phyloP scores from a whole-genome alignment of 2,888 invertebrate species.

The Metacarcinus magister region DNA sequence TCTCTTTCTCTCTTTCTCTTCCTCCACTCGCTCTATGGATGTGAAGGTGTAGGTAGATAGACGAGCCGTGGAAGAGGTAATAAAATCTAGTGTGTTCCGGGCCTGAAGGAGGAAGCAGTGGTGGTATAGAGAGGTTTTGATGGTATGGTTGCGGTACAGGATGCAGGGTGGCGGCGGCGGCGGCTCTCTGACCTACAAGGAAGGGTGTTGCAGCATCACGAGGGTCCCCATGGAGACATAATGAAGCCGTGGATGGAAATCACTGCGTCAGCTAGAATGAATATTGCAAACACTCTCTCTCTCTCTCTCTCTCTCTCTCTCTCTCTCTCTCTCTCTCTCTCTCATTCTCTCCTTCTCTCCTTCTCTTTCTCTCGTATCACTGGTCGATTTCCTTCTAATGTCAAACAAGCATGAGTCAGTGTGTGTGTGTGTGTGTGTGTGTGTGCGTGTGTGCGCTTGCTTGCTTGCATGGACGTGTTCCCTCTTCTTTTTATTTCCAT shows the following conservation, averaged over 20 bases:
- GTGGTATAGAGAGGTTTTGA: no score
- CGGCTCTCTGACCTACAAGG: neutral
- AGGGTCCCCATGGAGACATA: neutral
- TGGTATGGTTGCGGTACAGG: neutral
- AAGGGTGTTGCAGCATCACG: conserved; percentile 1
- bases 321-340: conserved; percentile 48
- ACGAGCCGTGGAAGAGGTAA: no score
- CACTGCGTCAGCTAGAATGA: neutral
- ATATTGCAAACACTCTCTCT: neutral
- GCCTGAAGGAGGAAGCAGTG: no score
- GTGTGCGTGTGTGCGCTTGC: neutral
- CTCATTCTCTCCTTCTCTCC: conserved; percentile 21
- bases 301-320: conserved; percentile 32
- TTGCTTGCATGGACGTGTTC: neutral
- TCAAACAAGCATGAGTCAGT: neutral
- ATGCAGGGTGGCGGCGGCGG: neutral
- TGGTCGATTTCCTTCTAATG: conserved; percentile 29
- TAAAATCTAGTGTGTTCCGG: no score
- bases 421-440: conserved; percentile 34
- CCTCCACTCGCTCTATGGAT: no score
- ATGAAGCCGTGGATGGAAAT: neutral
- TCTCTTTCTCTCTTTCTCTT: no score
- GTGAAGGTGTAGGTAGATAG: no score
- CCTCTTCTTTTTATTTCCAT: neutral
- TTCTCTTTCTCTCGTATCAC: conserved; percentile 21